These are phyloP conservation scores for Sprattus sprattus DNA, from an alignment of 2,113 vertebrate genomes.

Conservation along the genomic window DNA sequence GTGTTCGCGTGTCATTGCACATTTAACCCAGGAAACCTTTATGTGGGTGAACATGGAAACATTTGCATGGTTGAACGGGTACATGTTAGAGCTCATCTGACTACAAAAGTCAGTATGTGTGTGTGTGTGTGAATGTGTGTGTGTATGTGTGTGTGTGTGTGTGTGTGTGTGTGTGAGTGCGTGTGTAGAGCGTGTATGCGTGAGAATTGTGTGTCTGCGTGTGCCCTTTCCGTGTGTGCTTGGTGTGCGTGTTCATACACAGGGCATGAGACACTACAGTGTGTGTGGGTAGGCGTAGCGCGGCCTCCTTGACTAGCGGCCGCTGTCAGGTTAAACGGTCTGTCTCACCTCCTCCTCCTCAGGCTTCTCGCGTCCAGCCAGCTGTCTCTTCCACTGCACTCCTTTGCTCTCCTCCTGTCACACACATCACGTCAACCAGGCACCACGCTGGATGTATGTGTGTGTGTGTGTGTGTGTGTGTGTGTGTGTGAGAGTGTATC, in stretches of 20 bases:
- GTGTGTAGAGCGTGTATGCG: not conserved
- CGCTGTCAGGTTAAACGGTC: slow-evolving; percentile 11
- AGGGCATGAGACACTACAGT: not conserved
- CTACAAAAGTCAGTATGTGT: not conserved
- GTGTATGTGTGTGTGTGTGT: not conserved
- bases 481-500: not conserved
- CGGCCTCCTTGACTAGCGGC: not conserved
- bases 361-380: not conserved
- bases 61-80: not conserved
- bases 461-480: not conserved
- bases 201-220: not conserved
- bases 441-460: not conserved
- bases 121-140: not conserved
- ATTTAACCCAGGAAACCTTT: not conserved
- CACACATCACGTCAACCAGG: slow-evolving; percentile 1
- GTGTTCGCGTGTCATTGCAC: slow-evolving; percentile 9
- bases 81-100: not conserved
- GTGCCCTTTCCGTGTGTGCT: not conserved
- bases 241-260: slow-evolving; percentile 4
- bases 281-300: not conserved
- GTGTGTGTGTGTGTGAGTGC: not conserved
- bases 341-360: slow-evolving; percentile 15
- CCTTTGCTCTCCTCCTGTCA: not conserved
- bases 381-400: not conserved
- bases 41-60: not conserved